phyloP scores from a whole-genome alignment of 2,888 invertebrate genomes.

The Drosophila barbarae region DNA sequence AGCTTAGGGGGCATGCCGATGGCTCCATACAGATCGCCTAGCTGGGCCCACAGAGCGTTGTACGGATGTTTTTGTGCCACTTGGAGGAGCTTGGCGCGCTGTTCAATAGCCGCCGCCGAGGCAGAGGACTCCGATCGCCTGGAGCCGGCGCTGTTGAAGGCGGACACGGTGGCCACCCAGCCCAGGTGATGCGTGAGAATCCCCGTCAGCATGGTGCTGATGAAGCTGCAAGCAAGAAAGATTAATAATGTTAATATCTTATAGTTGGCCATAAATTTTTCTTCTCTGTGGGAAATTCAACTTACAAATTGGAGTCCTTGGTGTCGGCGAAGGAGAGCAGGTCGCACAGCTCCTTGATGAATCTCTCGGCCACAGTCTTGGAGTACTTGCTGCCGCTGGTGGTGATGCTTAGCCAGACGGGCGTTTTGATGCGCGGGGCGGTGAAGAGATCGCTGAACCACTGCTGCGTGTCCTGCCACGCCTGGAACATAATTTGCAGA shows the following conservation, averaged over 20 bases:
- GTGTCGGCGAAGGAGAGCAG: constrained; percentile 87
- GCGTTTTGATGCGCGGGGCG: constrained; percentile 84
- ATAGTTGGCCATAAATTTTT: too few species aligned
- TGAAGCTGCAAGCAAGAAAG: constrained; percentile 86
- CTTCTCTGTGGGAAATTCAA: neutral
- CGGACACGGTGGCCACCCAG: constrained; percentile 90
- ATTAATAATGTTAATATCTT: constrained; percentile 53
- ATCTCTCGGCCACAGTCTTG: constrained; percentile 80
- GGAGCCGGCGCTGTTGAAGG: constrained; percentile 75
- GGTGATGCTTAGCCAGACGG: constrained; percentile 84
- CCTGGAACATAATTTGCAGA: constrained; percentile 81
- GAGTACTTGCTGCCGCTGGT: constrained; percentile 78
- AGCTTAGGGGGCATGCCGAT: constrained; percentile 88
- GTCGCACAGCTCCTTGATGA: constrained; percentile 83
- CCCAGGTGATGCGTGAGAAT: constrained; percentile 94
- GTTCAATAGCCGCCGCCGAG: constrained; percentile 72
- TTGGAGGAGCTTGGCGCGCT: constrained; percentile 81
- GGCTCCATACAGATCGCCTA: constrained; percentile 92
- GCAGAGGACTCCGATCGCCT: constrained; percentile 56
- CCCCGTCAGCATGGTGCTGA: constrained; percentile 92
- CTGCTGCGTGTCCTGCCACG: constrained; percentile 79
- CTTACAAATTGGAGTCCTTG: constrained; percentile 94
- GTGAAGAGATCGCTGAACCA: constrained; percentile 85
- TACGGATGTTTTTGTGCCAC: constrained; percentile 86
- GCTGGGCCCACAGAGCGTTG: constrained; percentile 94